These are phyloP conservation scores for Synergus itoensis DNA, from an alignment of 2,888 invertebrate genomes.

Conservation along the genomic window DNA sequence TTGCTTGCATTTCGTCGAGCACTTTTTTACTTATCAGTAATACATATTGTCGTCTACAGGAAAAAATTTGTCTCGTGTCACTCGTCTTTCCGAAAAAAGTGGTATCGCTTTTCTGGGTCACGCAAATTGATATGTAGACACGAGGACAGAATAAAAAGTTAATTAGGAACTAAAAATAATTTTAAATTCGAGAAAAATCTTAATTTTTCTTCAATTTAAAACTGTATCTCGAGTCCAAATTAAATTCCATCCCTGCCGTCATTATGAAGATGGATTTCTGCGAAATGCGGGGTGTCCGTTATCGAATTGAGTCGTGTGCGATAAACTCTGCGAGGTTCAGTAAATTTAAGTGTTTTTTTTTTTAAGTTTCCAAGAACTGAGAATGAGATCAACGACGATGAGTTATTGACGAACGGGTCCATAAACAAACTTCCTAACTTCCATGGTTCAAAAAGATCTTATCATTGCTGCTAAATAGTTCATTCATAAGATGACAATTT, in stretches of 20 bases:
- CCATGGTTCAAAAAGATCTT: conserved; percentile 21
- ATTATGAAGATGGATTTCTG: conserved; percentile 42
- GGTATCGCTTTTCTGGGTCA: not conserved
- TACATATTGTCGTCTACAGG: not conserved
- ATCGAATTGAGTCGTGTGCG: conserved; percentile 62
- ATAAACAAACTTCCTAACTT: conserved; percentile 60
- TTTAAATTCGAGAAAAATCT: not conserved
- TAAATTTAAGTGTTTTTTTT: conserved; percentile 61
- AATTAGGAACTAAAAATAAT: too few species aligned
- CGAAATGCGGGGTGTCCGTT: conserved; percentile 53
- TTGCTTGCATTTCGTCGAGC: conserved; percentile 4
- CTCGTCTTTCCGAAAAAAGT: not conserved
- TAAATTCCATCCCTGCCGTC: not conserved
- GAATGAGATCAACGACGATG: conserved; percentile 53
- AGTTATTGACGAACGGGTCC: conserved; percentile 52
- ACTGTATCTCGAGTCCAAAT: not conserved
- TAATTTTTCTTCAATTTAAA: not conserved
- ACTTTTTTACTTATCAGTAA: not conserved
- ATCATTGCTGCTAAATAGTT: conserved; percentile 45
- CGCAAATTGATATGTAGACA: not conserved
- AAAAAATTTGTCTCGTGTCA: conserved; percentile 1
- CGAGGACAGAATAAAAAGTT: not conserved
- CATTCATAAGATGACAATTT: conserved; percentile 50
- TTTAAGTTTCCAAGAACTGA: conserved; percentile 51
- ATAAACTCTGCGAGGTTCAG: conserved; percentile 69